phyloP scores from a whole-genome alignment of 2,888 invertebrate species.

The Cosmia pyralina region DNA sequence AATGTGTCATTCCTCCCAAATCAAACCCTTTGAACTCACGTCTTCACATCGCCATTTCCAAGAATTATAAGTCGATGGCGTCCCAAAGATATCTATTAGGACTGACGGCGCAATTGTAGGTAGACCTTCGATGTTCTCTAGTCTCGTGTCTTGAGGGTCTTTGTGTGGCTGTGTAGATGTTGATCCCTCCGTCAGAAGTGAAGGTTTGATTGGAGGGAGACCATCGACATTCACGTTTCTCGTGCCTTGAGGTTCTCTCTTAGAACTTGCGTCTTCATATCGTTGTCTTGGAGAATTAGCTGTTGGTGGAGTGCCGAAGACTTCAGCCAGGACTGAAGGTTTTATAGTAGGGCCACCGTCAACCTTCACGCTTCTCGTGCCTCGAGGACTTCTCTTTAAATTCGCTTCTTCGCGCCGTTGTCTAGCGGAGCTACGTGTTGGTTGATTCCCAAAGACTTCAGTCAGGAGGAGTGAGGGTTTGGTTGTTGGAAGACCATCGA shows the following conservation, averaged over 20 bases:
- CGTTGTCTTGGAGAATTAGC: background rate
- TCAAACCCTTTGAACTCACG: slow-evolving; percentile 65
- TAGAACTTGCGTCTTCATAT: background rate
- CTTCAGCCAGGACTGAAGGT: background rate
- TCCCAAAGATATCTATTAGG: slow-evolving; percentile 72
- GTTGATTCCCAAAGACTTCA: background rate
- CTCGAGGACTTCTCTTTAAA: background rate
- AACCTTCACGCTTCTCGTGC: background rate
- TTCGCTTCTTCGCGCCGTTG: background rate
- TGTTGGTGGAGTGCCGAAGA: slow-evolving; percentile 10
- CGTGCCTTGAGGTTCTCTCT: background rate
- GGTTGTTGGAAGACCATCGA: background rate
- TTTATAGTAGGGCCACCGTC: background rate
- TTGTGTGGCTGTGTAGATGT: slow-evolving; percentile 48
- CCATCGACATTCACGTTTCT: background rate
- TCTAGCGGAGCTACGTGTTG: background rate
- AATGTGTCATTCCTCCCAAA: slow-evolving; percentile 8
- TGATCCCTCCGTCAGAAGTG: slow-evolving; percentile 66
- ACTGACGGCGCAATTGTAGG: slow-evolving; percentile 32
- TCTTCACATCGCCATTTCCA: slow-evolving; percentile 61
- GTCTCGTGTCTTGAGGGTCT: slow-evolving; percentile 37
- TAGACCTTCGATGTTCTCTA: background rate
- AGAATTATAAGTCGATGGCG: slow-evolving; percentile 54
- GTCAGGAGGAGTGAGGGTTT: background rate
- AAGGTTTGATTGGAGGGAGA: slow-evolving; percentile 13